Percentiles rank a stretch among this genome's conserved stretches.
Evolutionary conservation across 2,113 vertebrate genomes (phyloP).

Genomic region (Hydropotes inermis): DNA sequence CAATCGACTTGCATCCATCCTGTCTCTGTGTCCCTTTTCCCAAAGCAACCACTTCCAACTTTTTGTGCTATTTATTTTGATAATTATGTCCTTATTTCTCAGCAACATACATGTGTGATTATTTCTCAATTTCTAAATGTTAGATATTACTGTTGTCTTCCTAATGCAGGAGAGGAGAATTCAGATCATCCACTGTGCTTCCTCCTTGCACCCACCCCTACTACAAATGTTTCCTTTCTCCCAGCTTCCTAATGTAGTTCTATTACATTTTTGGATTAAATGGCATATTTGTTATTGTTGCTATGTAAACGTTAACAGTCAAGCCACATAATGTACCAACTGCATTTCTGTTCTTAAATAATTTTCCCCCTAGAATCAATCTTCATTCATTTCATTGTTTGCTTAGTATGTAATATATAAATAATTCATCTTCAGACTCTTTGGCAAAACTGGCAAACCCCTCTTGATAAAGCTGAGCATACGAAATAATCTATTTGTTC

Average conservation of each 20-base stretch:
- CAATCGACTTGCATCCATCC: neutral
- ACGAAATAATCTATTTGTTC: neutral
- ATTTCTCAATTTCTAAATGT: neutral
- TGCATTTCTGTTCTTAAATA: conserved; percentile 21
- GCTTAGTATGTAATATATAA: neutral
- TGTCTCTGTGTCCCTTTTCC: neutral
- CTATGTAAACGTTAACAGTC: neutral
- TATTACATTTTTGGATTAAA: neutral
- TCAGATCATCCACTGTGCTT: neutral
- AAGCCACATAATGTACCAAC: neutral
- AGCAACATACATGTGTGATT: neutral
- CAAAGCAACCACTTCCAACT: neutral
- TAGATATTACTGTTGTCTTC: neutral
- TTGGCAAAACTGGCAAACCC: neutral
- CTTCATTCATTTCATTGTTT: conserved; percentile 19
- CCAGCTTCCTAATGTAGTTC: neutral
- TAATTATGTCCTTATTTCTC: neutral
- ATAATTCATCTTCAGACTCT: conserved; percentile 10
- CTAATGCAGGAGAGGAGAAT: neutral
- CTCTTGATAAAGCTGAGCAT: neutral
- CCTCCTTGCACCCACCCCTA: neutral
- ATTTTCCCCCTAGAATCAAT: neutral
- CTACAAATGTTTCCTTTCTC: neutral
- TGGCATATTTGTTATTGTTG: neutral
- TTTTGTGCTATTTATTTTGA: neutral